These are phyloP conservation scores for Pectinophora gossypiella DNA, from an alignment of 1,140 invertebrate species.

Conservation along the genomic window DNA sequence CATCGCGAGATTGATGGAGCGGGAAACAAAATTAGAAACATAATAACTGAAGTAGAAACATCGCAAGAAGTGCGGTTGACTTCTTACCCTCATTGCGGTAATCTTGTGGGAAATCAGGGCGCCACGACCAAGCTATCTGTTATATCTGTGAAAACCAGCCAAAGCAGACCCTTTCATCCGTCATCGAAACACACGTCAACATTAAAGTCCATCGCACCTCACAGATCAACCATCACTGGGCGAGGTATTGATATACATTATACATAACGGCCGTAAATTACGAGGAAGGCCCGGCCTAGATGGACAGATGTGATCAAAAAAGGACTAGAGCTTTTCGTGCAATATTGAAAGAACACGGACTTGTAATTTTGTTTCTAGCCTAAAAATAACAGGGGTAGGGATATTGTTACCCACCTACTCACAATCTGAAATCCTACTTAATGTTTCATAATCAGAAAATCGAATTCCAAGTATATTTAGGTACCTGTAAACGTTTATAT, in stretches of 20 bases:
- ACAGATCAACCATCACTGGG: not conserved
- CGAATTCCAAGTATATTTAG: too few relatives aligned
- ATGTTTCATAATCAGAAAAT: too few relatives aligned
- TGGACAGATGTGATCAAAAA: not conserved
- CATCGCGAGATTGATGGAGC: conserved; percentile 34
- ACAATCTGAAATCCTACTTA: too few relatives aligned
- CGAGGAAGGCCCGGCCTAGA: not conserved
- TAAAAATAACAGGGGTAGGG: too few relatives aligned
- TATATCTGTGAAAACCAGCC: conserved; percentile 37
- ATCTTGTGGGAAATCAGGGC: conserved; percentile 65
- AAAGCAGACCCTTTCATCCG: conserved; percentile 21
- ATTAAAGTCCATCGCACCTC: not conserved
- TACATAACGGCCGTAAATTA: conserved; percentile 2
- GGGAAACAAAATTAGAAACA: conserved; percentile 38
- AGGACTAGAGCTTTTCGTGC: not conserved
- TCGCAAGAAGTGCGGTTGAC: conserved; percentile 36
- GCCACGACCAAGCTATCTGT: conserved; percentile 45
- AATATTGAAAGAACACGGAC: not conserved
- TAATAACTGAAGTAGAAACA: conserved; percentile 38
- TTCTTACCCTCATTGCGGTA: conserved; percentile 52
- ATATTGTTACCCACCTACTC: too few relatives aligned
- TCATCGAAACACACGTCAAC: not conserved
- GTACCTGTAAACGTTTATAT: too few relatives aligned
- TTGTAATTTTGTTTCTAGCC: too few relatives aligned
- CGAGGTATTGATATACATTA: conserved; percentile 6